These are phyloP conservation scores for Drosophila arizonae DNA, from an alignment of 1,140 invertebrate genomes.

Conservation along the genomic window DNA sequence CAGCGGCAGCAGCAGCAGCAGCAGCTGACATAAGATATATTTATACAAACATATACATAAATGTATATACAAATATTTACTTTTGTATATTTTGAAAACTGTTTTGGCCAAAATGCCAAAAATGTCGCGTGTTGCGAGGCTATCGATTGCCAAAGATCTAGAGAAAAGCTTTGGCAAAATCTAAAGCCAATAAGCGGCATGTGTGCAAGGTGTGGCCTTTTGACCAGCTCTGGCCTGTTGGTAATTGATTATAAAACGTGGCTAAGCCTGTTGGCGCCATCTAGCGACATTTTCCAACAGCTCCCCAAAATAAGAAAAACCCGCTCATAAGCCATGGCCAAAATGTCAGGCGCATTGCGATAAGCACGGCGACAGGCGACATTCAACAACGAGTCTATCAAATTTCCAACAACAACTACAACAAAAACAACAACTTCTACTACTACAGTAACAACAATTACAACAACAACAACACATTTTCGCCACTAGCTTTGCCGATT, in stretches of 20 bases:
- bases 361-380: constrained; percentile 37
- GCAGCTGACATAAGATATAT: constrained; percentile 71
- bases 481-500: constrained; percentile 44
- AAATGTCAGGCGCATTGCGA: constrained; percentile 45
- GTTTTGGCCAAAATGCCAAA: constrained; percentile 62
- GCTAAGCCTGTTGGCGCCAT: constrained; percentile 63
- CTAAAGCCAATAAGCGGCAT: constrained; percentile 62
- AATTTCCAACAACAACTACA: constrained; percentile 67
- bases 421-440: constrained; percentile 19
- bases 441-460: constrained; percentile 50
- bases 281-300: constrained; percentile 31
- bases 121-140: constrained; percentile 67
- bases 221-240: constrained; percentile 10
- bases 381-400: constrained; percentile 68
- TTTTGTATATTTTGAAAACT: constrained; percentile 35
- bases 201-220: constrained; percentile 68
- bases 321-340: constrained; percentile 34
- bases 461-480: constrained; percentile 37
- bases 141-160: constrained; percentile 54
- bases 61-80: not conserved
- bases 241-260: constrained; percentile 68
- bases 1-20: constrained; percentile 26
- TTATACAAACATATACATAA: not conserved
- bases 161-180: constrained; percentile 32
- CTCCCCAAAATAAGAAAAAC: constrained; percentile 2